These are phyloP conservation scores for Crocuta crocuta DNA, from an alignment of 2,113 vertebrate genomes.

Conservation along the genomic window DNA sequence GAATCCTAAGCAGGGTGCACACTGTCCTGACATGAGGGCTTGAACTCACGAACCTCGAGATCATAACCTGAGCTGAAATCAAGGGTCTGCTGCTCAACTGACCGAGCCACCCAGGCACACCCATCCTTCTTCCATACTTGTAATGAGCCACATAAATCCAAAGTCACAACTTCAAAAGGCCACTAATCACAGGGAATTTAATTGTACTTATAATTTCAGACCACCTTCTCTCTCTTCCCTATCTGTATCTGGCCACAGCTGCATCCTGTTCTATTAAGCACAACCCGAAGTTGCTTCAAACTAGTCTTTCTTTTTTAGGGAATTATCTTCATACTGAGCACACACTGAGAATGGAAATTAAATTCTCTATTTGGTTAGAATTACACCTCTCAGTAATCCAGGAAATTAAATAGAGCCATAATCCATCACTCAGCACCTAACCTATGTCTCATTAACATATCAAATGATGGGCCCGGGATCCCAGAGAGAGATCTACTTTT, in stretches of 20 bases:
- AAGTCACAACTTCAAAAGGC: background rate
- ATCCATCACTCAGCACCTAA: background rate
- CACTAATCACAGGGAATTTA: background rate
- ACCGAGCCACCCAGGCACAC: too few relatives aligned
- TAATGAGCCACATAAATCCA: constrained; percentile 4
- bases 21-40: too few relatives aligned
- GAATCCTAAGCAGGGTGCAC: too few relatives aligned
- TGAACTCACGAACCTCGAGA: too few relatives aligned
- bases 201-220: background rate
- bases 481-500: background rate
- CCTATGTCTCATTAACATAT: background rate
- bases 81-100: too few relatives aligned
- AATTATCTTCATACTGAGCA: background rate
- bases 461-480: background rate
- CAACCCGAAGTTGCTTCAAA: constrained; percentile 29
- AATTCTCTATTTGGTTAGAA: constrained; percentile 5
- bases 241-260: constrained; percentile 16
- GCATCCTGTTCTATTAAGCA: background rate
- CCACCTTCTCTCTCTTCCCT: constrained; percentile 30
- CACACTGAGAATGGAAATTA: constrained; percentile 22
- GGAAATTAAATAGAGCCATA: constrained; percentile 66
- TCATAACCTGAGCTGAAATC: too few relatives aligned
- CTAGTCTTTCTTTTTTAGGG: constrained; percentile 44
- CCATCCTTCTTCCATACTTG: background rate
- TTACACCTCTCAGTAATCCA: constrained; percentile 47